Evolutionary conservation across 2,888 invertebrate genomes (phyloP).

Genomic region (Coenonympha glycerion): DNA sequence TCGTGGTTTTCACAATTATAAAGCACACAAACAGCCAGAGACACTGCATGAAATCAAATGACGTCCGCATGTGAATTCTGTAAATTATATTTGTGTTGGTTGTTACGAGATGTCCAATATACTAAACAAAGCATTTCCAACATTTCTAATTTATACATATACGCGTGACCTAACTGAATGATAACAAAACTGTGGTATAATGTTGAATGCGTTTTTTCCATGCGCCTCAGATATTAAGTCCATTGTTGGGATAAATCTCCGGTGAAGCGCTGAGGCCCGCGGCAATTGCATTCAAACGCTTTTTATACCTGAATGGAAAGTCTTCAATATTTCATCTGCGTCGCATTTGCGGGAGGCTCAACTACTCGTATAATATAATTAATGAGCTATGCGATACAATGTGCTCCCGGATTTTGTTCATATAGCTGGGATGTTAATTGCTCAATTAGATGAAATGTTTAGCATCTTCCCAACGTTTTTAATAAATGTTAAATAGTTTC

Average conservation of each 20-base stretch:
- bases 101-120: too few relatives aligned
- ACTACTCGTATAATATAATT: too few relatives aligned
- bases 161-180: not conserved
- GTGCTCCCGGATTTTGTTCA: too few relatives aligned
- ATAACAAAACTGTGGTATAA: slow-evolving; percentile 4
- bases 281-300: slow-evolving; percentile 16
- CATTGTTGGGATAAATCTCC: slow-evolving; percentile 25
- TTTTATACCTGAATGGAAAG: slow-evolving; percentile 16
- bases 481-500: too few relatives aligned
- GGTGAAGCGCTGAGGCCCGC: slow-evolving; percentile 10
- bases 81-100: too few relatives aligned
- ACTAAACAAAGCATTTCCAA: not conserved
- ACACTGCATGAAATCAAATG: too few relatives aligned
- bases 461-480: too few relatives aligned
- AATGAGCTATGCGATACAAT: not conserved
- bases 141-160: not conserved
- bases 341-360: not conserved
- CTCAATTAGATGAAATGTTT: too few relatives aligned
- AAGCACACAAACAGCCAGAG: too few relatives aligned
- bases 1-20: too few relatives aligned
- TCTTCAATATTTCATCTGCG: slow-evolving; percentile 12
- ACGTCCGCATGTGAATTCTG: too few relatives aligned
- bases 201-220: slow-evolving; percentile 25
- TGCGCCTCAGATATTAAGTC: slow-evolving; percentile 24
- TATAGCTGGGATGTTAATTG: too few relatives aligned